A percentile compares a stretch with the other conserved stretches of the same genome.
Evolutionary conservation across 2,797 vertebrate species (phyloP).

Genomic region (Salmo trutta): DNA sequence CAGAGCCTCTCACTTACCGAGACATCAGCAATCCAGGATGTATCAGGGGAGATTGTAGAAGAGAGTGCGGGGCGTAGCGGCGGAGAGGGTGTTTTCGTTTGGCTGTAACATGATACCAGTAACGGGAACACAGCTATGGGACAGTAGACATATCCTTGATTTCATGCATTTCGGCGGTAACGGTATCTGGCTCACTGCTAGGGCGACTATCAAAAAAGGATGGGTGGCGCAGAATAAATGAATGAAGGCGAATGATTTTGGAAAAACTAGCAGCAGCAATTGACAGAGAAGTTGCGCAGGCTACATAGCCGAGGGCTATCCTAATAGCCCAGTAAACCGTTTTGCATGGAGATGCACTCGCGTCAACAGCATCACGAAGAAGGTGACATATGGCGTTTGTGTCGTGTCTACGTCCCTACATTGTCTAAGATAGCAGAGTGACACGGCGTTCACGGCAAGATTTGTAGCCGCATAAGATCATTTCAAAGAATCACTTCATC

Average conservation of each 20-base stretch:
- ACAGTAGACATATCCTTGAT: background rate
- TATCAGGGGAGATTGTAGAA: too few relatives aligned
- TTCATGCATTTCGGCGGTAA: background rate
- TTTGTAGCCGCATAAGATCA: conserved; percentile 11
- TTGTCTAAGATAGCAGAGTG: background rate
- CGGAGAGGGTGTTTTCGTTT: background rate
- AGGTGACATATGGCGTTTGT: background rate
- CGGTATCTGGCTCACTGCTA: background rate
- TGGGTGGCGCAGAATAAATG: background rate
- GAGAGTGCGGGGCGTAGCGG: too few relatives aligned
- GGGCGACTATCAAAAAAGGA: background rate
- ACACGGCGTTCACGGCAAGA: conserved; percentile 7
- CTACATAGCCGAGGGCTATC: background rate
- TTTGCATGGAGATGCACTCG: background rate
- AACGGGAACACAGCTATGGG: conserved; percentile 5
- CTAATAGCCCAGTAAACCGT: background rate
- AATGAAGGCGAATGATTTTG: background rate
- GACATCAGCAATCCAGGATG: too few relatives aligned
- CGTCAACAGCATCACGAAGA: background rate
- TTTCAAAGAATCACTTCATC: conserved; percentile 24
- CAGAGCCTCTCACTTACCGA: too few relatives aligned
- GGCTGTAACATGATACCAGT: background rate
- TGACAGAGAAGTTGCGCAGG: background rate
- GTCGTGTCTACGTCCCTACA: background rate
- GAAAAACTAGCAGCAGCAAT: background rate